A percentile compares a stretch with the other conserved stretches of the same genome.
These are phyloP conservation scores for Synergus japonicus DNA, from an alignment of 2,888 invertebrate genomes.

Conservation along the genomic window DNA sequence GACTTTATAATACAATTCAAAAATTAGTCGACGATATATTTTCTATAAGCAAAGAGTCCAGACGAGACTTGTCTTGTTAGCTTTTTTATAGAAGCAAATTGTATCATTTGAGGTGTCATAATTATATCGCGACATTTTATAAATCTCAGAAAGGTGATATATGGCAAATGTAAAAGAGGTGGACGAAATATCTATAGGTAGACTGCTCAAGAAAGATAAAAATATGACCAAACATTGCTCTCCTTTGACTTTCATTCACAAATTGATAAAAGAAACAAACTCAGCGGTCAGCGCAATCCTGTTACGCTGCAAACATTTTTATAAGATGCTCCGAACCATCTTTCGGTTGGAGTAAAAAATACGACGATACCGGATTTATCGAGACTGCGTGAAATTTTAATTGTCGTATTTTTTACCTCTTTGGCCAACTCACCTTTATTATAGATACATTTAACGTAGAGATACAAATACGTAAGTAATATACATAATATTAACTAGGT, in stretches of 20 bases:
- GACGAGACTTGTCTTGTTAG: constrained; percentile 3
- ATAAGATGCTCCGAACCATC: constrained; percentile 21
- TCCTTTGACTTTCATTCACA: constrained; percentile 5
- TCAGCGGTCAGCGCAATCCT: neutral
- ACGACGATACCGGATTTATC: neutral
- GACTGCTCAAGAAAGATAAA: constrained; percentile 30
- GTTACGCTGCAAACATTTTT: constrained; percentile 7
- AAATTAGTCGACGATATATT: constrained; percentile 8
- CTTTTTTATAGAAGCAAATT: constrained; percentile 19
- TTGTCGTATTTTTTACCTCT: constrained; percentile 22
- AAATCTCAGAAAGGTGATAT: constrained; percentile 14
- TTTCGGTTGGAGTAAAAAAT: constrained; percentile 19
- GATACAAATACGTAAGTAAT: constrained; percentile 31
- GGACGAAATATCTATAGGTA: constrained; percentile 35
- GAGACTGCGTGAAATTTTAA: neutral
- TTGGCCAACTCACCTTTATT: constrained; percentile 1
- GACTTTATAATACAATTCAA: neutral
- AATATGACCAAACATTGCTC: constrained; percentile 37
- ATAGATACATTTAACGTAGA: constrained; percentile 37
- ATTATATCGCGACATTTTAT: constrained; percentile 16
- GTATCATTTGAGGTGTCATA: neutral
- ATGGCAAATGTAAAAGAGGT: neutral
- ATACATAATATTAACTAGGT: constrained; percentile 35
- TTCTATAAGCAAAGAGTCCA: constrained; percentile 7
- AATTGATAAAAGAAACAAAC: neutral